Evolutionary conservation across 2,888 invertebrate species (phyloP).

Genomic region (Phyto melanocephala): DNA sequence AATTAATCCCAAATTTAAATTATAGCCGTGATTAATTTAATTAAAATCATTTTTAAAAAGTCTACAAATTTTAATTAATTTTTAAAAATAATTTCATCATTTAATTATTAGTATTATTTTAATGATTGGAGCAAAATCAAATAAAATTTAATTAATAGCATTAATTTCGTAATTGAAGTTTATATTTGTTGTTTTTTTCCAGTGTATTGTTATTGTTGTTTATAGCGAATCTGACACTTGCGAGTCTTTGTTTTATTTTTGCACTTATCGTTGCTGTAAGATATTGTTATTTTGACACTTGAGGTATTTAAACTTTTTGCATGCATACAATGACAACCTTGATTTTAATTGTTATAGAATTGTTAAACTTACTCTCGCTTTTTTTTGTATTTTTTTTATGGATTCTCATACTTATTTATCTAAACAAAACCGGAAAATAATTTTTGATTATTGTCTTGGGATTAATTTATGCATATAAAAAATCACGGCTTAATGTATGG

Average conservation of each 20-base stretch:
- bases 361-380: not conserved
- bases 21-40: no score
- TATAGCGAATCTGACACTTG: not conserved
- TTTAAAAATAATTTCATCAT: no score
- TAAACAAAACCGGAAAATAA: constrained; percentile 26
- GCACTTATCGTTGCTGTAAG: not conserved
- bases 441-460: not conserved
- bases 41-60: no score
- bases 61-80: no score
- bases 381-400: not conserved
- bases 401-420: not conserved
- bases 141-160: no score
- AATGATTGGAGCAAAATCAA: no score
- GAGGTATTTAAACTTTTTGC: not conserved
- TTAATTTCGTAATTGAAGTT: no score
- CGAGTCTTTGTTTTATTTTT: constrained; percentile 27
- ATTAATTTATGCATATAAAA: not conserved
- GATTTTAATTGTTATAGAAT: not conserved
- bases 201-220: constrained; percentile 7
- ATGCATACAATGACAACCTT: not conserved
- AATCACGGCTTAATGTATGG: not conserved
- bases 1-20: no score
- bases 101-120: no score
- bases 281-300: not conserved
- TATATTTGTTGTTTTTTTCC: no score